phyloP scores from a whole-genome alignment of 2,888 invertebrate species.

The Darwinula stevensoni region DNA sequence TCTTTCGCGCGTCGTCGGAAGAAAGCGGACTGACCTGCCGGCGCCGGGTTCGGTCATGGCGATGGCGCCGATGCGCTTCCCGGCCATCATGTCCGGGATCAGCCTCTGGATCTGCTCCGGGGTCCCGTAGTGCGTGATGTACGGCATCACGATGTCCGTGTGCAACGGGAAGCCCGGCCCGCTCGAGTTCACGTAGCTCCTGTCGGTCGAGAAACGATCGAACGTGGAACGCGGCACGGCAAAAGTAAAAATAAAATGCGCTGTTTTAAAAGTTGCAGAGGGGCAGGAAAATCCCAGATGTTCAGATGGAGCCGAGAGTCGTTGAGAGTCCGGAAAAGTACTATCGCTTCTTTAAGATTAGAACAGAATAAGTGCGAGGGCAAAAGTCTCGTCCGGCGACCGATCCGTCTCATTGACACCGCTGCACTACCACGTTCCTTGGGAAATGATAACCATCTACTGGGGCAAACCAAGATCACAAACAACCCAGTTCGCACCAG shows the following conservation, averaged over 20 bases:
- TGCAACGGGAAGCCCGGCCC: slow-evolving; percentile 18
- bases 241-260: slow-evolving; percentile 1
- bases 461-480: no score
- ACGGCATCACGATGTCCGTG: slow-evolving; percentile 20
- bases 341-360: no score
- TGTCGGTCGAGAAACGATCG: slow-evolving; percentile 8
- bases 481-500: no score
- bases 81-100: slow-evolving; percentile 17
- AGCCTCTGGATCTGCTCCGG: slow-evolving; percentile 17
- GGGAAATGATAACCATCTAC: no score
- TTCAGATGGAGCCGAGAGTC: no score
- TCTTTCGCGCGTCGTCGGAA: no score
- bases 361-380: no score
- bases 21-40: slow-evolving; percentile 17
- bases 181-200: slow-evolving; percentile 15
- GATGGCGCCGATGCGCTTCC: slow-evolving; percentile 17
- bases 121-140: slow-evolving; percentile 17
- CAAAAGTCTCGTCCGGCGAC: no score
- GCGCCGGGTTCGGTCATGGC: slow-evolving; percentile 21
- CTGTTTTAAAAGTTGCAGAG: not conserved
- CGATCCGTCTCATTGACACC: no score
- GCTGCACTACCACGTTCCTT: no score
- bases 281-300: no score
- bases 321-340: no score
- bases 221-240: not conserved